Conservation (phyloP, 2,113 vertebrate genomes). For the Vidua macroura region DNA sequence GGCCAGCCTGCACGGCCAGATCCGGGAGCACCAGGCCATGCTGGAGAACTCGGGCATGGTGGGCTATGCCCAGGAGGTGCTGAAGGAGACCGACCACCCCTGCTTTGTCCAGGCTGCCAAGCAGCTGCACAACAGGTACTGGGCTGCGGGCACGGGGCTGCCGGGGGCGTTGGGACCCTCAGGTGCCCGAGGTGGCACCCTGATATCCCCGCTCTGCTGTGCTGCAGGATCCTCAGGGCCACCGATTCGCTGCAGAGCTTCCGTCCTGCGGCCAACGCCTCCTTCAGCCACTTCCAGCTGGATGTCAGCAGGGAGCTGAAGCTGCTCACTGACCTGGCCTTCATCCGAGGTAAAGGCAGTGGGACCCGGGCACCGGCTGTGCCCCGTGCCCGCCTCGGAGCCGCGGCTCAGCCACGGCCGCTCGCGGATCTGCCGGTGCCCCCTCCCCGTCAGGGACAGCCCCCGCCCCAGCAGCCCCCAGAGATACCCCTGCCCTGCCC, state of each 20-base stretch:
- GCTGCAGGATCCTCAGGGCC: constrained; percentile 82
- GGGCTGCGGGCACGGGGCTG: not conserved
- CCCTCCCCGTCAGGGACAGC: constrained; percentile 21
- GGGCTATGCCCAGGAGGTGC: constrained; percentile 91
- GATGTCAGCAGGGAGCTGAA: constrained; percentile 88
- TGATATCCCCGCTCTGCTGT: accelerated
- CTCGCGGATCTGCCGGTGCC: not conserved
- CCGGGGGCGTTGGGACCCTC: accelerated
- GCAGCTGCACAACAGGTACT: constrained; percentile 88
- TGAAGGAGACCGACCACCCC: constrained; percentile 91
- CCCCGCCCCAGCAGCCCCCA: constrained; percentile 22
- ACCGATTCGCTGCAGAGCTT: constrained; percentile 90
- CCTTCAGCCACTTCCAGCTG: constrained; percentile 88
- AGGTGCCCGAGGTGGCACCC: accelerated
- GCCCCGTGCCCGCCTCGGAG: not conserved
- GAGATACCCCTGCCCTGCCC: not conserved
- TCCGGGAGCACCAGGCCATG: constrained; percentile 85
- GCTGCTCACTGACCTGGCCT: constrained; percentile 83
- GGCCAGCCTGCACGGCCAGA: constrained; percentile 80
- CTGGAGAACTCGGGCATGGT: constrained; percentile 90
- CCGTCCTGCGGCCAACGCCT: constrained; percentile 82
- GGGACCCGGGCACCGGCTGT: constrained; percentile 12
- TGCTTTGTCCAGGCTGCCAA: constrained; percentile 95
- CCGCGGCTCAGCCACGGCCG: not conserved
- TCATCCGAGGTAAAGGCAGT: constrained; percentile 84